Evolutionary conservation across 2,797 vertebrate genomes (phyloP).

Genomic region (Lacerta bilineata): DNA sequence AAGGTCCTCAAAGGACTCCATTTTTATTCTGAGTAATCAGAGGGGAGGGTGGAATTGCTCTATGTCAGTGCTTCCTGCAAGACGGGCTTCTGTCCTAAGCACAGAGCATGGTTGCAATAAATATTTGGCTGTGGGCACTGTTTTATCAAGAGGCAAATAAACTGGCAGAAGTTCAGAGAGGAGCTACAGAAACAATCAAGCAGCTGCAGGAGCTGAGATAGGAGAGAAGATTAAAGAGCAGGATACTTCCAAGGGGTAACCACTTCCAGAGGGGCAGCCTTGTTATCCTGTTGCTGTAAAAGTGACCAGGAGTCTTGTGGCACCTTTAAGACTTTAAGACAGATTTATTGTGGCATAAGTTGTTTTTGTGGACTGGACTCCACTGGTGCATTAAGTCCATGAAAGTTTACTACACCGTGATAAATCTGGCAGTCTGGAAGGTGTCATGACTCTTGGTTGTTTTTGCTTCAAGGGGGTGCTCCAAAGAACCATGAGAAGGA

Average conservation of each 20-base stretch:
- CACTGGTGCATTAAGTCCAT: not conserved
- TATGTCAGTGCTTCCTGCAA: constrained; percentile 26
- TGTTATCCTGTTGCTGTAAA: not conserved
- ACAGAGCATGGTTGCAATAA: not conserved
- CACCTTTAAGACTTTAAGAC: not conserved
- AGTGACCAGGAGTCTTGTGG: not conserved
- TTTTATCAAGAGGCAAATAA: constrained; percentile 30
- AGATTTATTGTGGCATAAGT: not conserved
- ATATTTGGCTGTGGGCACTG: constrained; percentile 15
- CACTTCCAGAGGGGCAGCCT: not conserved
- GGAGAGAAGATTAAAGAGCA: constrained; percentile 11
- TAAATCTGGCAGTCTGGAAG: not conserved
- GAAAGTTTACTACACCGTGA: no score
- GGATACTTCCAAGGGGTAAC: constrained; percentile 1
- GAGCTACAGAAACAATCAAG: constrained; percentile 3
- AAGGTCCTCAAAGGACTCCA: not conserved
- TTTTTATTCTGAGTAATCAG: constrained; percentile 19
- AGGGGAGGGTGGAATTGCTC: not conserved
- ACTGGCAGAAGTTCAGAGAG: constrained; percentile 30
- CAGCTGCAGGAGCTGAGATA: constrained; percentile 18
- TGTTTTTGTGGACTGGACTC: not conserved
- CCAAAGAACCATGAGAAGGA: not conserved
- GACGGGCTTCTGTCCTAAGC: constrained; percentile 4
- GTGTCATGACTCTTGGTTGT: not conserved
- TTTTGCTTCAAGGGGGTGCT: not conserved